These are phyloP conservation scores for Knipowitschia caucasica DNA, from an alignment of 2,797 vertebrate genomes.

Conservation along the genomic window DNA sequence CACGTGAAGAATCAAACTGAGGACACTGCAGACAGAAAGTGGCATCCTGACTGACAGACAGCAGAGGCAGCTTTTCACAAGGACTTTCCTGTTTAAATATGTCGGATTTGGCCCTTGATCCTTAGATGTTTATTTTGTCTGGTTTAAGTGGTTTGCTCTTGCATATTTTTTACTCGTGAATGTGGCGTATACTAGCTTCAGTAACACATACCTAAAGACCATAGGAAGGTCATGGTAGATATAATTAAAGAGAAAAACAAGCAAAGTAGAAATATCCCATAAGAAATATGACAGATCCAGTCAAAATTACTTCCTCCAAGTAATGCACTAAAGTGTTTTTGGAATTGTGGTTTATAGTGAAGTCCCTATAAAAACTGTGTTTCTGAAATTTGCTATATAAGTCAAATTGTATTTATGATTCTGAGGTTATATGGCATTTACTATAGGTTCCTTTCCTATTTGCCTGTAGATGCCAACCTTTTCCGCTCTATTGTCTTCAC, in stretches of 20 bases:
- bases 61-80: slow-evolving; percentile 53
- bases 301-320: too few relatives aligned
- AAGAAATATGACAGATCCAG: too few relatives aligned
- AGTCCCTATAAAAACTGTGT: too few relatives aligned
- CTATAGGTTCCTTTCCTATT: too few relatives aligned
- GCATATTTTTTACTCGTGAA: neutral
- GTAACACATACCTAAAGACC: neutral
- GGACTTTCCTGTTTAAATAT: slow-evolving; percentile 67
- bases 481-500: too few relatives aligned
- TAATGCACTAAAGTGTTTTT: too few relatives aligned
- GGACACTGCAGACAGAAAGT: slow-evolving; percentile 56
- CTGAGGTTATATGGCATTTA: too few relatives aligned
- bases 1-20: slow-evolving; percentile 45
- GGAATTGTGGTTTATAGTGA: too few relatives aligned
- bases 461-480: too few relatives aligned
- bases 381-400: too few relatives aligned
- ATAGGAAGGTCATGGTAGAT: neutral
- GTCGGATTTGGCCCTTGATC: slow-evolving; percentile 29
- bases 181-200: neutral
- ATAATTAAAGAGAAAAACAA: neutral
- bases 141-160: neutral
- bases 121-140: slow-evolving; percentile 13
- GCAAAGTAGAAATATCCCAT: neutral
- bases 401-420: too few relatives aligned
- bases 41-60: slow-evolving; percentile 58